A percentile compares a stretch with the other conserved stretches of the same genome.
Conservation (phyloP, 2,797 vertebrate species). For the Etheostoma perlongum region DNA sequence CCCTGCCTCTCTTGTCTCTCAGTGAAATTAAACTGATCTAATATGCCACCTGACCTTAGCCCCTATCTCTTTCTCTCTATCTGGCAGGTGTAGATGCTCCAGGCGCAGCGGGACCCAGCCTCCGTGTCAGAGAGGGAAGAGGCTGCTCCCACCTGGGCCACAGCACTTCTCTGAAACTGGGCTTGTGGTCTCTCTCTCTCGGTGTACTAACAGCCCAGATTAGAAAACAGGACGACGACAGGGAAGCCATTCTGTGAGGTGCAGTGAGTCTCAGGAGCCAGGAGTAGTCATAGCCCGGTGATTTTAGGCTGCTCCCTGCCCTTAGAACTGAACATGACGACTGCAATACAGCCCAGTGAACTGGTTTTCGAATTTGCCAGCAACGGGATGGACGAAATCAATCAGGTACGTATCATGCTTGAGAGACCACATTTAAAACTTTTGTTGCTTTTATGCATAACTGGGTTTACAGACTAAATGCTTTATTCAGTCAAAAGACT, state of each 20-base stretch:
- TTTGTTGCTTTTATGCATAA: conserved; percentile 22
- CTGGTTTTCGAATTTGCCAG: conserved; percentile 92
- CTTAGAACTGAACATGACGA: conserved; percentile 85
- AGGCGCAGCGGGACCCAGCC: conserved; percentile 76
- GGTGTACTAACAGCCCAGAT: conserved; percentile 24
- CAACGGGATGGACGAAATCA: conserved; percentile 93
- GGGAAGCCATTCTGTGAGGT: conserved; percentile 54
- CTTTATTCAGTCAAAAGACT: conserved; percentile 9
- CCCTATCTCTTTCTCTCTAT: conserved; percentile 38
- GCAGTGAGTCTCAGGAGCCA: conserved; percentile 51
- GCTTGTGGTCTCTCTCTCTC: conserved; percentile 49
- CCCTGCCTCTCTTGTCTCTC: conserved; percentile 32
- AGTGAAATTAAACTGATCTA: conserved; percentile 47
- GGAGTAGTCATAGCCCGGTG: conserved; percentile 40
- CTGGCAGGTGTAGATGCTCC: conserved; percentile 83
- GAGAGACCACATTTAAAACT: not conserved
- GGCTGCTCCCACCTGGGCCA: conserved; percentile 77
- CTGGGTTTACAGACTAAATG: not conserved
- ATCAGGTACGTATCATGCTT: conserved; percentile 83
- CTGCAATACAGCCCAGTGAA: conserved; percentile 88
- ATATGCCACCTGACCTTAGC: conserved; percentile 51
- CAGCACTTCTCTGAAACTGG: conserved; percentile 62
- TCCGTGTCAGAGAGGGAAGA: conserved; percentile 77
- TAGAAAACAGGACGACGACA: conserved; percentile 22
- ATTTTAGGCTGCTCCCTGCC: conserved; percentile 59